These are phyloP conservation scores for Platycheirus rosarum DNA, from an alignment of 2,888 invertebrate species.

Conservation along the genomic window DNA sequence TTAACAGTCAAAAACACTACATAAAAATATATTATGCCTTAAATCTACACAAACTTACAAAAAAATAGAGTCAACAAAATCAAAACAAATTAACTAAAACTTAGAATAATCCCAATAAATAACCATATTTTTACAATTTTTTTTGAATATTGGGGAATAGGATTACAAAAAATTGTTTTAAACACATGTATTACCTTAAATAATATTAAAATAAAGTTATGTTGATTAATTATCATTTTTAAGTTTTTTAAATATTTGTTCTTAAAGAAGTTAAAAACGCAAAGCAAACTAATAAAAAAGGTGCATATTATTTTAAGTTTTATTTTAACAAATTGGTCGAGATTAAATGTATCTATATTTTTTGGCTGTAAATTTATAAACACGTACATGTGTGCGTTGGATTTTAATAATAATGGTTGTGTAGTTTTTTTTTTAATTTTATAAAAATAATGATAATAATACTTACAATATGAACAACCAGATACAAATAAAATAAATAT, in stretches of 20 bases:
- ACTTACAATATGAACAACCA: background rate
- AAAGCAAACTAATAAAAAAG: background rate
- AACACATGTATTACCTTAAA: background rate
- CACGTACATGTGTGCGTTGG: conserved; percentile 58
- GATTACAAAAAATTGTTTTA: background rate
- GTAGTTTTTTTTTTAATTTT: background rate
- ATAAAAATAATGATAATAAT: background rate
- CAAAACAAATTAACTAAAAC: conserved; percentile 40
- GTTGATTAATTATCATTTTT: background rate
- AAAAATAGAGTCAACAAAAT: conserved; percentile 44
- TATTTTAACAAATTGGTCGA: conserved; percentile 55
- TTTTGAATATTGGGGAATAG: background rate
- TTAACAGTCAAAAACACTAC: conserved; percentile 73
- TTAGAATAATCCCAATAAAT: conserved; percentile 20
- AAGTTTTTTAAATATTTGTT: conserved; percentile 7
- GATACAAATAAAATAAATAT: background rate
- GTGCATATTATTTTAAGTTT: background rate
- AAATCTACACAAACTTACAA: conserved; percentile 45
- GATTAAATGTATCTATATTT: conserved; percentile 34
- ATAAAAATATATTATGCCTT: conserved; percentile 67
- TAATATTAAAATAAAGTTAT: conserved; percentile 6
- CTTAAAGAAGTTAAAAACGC: background rate
- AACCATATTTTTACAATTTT: conserved; percentile 22
- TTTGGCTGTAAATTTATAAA: conserved; percentile 30
- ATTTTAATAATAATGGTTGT: conserved; percentile 42